A percentile compares a stretch with the other conserved stretches of the same genome.
Evolutionary conservation across 2,113 vertebrate species (phyloP).

Genomic region (Cebidichthys violaceus): DNA sequence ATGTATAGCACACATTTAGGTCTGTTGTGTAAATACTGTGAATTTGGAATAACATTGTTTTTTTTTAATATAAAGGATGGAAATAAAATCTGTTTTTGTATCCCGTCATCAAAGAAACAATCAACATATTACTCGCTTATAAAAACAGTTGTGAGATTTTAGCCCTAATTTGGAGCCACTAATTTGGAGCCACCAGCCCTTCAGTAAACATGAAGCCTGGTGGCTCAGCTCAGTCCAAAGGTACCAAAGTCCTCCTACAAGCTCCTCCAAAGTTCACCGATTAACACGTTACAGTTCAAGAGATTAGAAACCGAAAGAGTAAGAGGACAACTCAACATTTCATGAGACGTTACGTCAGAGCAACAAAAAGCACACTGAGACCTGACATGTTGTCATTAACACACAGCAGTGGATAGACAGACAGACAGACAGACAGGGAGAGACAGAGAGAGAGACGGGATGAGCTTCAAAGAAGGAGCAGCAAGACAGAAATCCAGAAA

Average conservation of each 20-base stretch:
- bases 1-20: not conserved
- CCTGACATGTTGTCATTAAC: not conserved
- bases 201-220: not conserved
- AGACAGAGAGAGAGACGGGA: too few relatives aligned
- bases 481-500: constrained; percentile 1
- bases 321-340: not conserved
- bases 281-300: not conserved
- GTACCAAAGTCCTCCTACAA: too few relatives aligned
- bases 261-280: not conserved
- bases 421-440: not conserved
- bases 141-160: not conserved
- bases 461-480: not conserved
- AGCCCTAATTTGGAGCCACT: not conserved
- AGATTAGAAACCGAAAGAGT: not conserved
- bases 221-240: not conserved
- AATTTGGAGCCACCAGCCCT: too few relatives aligned
- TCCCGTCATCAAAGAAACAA: not conserved
- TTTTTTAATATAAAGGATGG: not conserved
- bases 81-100: too few relatives aligned
- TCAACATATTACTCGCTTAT: not conserved
- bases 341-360: not conserved
- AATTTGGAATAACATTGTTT: not conserved
- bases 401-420: too few relatives aligned
- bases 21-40: not conserved
- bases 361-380: not conserved